Conservation (phyloP, 2,797 vertebrate species). For the Micromesistius poutassou region DNA sequence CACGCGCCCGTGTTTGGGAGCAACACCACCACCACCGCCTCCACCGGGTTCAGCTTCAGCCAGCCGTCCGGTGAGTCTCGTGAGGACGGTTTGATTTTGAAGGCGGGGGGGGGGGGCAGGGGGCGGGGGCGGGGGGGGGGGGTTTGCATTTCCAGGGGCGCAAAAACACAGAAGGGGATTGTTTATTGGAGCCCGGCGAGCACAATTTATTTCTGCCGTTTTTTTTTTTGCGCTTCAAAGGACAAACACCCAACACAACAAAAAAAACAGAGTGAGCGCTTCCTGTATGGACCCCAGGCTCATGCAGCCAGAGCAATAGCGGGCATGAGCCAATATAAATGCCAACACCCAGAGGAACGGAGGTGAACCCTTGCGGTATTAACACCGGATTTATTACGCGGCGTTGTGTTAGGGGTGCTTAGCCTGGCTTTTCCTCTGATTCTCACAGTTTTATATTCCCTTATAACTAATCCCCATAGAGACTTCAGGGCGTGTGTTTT, state of each 20-base stretch:
- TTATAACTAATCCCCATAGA: not conserved
- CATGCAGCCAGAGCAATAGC: not conserved
- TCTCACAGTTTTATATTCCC: slow-evolving; percentile 4
- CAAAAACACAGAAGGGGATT: not conserved
- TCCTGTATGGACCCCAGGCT: not conserved
- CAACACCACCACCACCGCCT: slow-evolving; percentile 79
- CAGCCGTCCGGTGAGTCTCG: slow-evolving; percentile 82
- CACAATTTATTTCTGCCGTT: not conserved
- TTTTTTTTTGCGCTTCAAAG: not conserved
- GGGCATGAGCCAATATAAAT: not conserved
- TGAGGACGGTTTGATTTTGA: not conserved
- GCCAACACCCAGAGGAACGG: not conserved
- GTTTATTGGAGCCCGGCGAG: not conserved
- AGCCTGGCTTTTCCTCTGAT: not conserved
- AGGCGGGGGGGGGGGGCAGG: no score
- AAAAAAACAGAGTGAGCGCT: not conserved
- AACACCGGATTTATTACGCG: not conserved
- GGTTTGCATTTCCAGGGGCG: not conserved
- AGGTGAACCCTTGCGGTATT: not conserved
- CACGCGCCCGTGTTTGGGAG: slow-evolving; percentile 82
- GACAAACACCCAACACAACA: not conserved
- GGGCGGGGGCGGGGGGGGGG: no score
- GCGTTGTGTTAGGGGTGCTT: not conserved
- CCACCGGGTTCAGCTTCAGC: slow-evolving; percentile 87
- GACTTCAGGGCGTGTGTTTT: not conserved